These are phyloP conservation scores for Cartodere bifasciata DNA, from an alignment of 2,888 invertebrate genomes.

Conservation along the genomic window DNA sequence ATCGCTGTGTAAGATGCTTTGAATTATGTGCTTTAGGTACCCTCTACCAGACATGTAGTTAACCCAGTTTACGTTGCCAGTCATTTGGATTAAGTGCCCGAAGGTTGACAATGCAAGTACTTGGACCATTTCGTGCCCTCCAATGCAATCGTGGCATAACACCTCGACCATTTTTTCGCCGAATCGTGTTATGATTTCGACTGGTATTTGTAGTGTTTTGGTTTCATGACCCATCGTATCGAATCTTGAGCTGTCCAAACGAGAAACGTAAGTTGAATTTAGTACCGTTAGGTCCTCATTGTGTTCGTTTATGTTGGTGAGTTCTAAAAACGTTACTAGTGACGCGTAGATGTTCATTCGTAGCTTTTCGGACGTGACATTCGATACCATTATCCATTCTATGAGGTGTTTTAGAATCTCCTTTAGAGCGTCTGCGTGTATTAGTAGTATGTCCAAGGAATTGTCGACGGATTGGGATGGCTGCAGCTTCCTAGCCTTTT, in stretches of 20 bases:
- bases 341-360: constrained; percentile 79
- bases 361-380: constrained; percentile 70
- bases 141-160: constrained; percentile 75
- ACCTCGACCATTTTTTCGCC: constrained; percentile 72
- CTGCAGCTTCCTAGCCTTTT: constrained; percentile 27
- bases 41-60: constrained; percentile 48
- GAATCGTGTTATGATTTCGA: constrained; percentile 56
- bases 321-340: constrained; percentile 65
- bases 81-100: constrained; percentile 64
- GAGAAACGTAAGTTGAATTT: constrained; percentile 47
- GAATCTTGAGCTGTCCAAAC: constrained; percentile 46
- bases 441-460: constrained; percentile 35
- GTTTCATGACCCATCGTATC: constrained; percentile 26
- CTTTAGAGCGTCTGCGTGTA: constrained; percentile 53
- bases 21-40: constrained; percentile 72
- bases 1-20: constrained; percentile 66
- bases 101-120: constrained; percentile 77
- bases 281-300: constrained; percentile 17
- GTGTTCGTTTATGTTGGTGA: constrained; percentile 41
- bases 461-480: constrained; percentile 20
- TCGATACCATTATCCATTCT: constrained; percentile 72
- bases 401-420: constrained; percentile 64
- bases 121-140: constrained; percentile 80
- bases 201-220: constrained; percentile 36
- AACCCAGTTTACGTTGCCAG: constrained; percentile 55